phyloP scores from a whole-genome alignment of 2,113 vertebrate genomes.

The Thalassoma bifasciatum region DNA sequence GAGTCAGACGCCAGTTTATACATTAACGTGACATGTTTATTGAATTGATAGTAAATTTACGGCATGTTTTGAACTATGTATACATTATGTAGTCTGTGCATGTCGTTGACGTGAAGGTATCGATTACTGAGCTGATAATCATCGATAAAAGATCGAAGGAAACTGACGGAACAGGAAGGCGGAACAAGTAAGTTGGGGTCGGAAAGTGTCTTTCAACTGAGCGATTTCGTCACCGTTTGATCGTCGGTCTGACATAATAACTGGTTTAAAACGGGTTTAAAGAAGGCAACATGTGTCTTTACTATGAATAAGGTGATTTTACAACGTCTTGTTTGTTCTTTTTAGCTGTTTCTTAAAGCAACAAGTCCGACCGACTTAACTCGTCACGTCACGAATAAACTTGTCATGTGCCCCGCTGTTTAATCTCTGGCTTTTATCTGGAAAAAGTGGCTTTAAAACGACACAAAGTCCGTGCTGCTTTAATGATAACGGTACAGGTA shows the following conservation, averaged over 20 bases:
- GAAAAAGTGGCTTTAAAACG: constrained; percentile 17
- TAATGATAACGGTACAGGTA: accelerated
- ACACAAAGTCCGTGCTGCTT: not conserved
- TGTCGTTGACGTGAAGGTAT: constrained; percentile 26
- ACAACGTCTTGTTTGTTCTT: not conserved
- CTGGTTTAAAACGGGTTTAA: not conserved
- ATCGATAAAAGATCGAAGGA: constrained; percentile 51
- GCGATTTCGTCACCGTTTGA: constrained; percentile 59
- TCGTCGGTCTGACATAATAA: not conserved
- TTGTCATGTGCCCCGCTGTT: constrained; percentile 68
- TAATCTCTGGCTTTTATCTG: constrained; percentile 63
- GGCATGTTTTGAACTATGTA: constrained; percentile 11
- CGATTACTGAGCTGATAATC: constrained; percentile 1
- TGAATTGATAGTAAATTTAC: constrained; percentile 32
- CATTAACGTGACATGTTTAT: constrained; percentile 68
- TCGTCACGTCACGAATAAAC: constrained; percentile 65
- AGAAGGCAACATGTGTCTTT: accelerated
- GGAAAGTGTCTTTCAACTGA: constrained; percentile 76
- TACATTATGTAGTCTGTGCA: constrained; percentile 60
- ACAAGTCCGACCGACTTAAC: constrained; percentile 72
- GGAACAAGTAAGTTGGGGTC: constrained; percentile 83
- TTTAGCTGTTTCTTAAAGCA: constrained; percentile 44
- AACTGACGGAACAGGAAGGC: constrained; percentile 79
- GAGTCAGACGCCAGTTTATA: constrained; percentile 75
- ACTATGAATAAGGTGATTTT: not conserved